These are phyloP conservation scores for Crossaster papposus DNA, from an alignment of 53 echinoderm and acorn worm genomes.

Conservation along the genomic window DNA sequence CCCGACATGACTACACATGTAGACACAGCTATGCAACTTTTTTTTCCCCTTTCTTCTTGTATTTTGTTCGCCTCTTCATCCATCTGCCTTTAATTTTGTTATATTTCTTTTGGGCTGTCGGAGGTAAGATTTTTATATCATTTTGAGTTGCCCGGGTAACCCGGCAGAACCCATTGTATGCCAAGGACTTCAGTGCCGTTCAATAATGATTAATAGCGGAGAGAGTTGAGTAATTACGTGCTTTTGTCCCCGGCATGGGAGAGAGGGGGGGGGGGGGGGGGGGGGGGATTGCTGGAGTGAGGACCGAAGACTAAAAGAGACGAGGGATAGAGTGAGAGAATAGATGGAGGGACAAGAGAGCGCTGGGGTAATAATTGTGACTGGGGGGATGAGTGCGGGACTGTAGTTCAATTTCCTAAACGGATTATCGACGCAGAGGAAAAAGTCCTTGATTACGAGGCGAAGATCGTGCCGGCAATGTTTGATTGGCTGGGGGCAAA, in stretches of 20 bases:
- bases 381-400: slow-evolving; percentile 63
- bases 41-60: too few species aligned
- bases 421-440: slow-evolving; percentile 65
- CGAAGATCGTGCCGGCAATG: slow-evolving; percentile 68
- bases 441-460: slow-evolving; percentile 65
- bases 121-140: slow-evolving; percentile 60
- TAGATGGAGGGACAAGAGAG: not conserved
- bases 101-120: not conserved
- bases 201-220: slow-evolving; percentile 65
- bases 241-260: slow-evolving; percentile 57
- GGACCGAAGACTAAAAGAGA: too few species aligned
- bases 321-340: slow-evolving; percentile 5
- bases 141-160: slow-evolving; percentile 62
- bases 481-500: slow-evolving; percentile 59
- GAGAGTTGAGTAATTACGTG: slow-evolving; percentile 66
- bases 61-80: too few species aligned
- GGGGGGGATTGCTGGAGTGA: too few species aligned
- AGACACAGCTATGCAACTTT: slow-evolving; percentile 55
- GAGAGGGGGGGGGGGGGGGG: not conserved
- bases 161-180: slow-evolving; percentile 50
- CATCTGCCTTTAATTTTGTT: too few species aligned
- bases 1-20: slow-evolving; percentile 46
- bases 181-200: slow-evolving; percentile 60
- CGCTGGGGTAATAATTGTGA: slow-evolving; percentile 64
- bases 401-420: slow-evolving; percentile 67